Conservation (phyloP, 2,797 vertebrate species). For the Sternotherus odoratus region DNA sequence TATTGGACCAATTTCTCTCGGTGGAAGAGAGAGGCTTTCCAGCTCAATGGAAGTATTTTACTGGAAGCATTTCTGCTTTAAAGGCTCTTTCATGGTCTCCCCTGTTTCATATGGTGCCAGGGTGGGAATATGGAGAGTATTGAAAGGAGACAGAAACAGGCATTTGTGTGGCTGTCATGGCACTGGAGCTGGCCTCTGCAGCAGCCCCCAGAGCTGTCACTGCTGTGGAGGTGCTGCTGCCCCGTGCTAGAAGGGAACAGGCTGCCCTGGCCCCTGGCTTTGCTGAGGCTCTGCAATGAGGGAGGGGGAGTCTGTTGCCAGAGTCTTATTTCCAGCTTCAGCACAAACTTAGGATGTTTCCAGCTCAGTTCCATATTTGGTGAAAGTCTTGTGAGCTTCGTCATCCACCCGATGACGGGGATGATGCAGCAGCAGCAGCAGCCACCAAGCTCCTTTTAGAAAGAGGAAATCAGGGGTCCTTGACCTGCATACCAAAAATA, state of each 20-base stretch:
- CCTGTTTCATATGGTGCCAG: not conserved
- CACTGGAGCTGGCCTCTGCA: not conserved
- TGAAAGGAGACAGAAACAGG: not conserved
- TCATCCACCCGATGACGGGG: conserved; percentile 48
- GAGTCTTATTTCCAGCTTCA: not conserved
- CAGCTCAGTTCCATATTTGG: conserved; percentile 79
- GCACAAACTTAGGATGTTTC: conserved; percentile 28
- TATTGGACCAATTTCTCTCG: not conserved
- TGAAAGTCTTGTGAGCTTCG: conserved; percentile 70
- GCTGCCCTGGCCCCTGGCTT: not conserved
- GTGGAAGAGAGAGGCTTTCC: not conserved
- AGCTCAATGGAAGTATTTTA: not conserved
- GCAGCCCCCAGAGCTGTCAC: not conserved
- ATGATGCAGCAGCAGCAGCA: not conserved
- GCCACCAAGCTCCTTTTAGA: not conserved
- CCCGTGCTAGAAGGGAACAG: not conserved
- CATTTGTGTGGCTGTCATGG: not conserved
- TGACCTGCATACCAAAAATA: conserved; percentile 38
- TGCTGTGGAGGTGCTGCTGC: not conserved
- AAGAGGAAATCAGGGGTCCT: not conserved
- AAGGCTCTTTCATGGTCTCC: not conserved
- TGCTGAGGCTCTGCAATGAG: not conserved
- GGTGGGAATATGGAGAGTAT: not conserved
- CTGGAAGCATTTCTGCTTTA: not conserved
- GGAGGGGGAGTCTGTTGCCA: not conserved